Evolutionary conservation across 1,140 invertebrate genomes (phyloP).

Genomic region (Nasonia vitripennis): DNA sequence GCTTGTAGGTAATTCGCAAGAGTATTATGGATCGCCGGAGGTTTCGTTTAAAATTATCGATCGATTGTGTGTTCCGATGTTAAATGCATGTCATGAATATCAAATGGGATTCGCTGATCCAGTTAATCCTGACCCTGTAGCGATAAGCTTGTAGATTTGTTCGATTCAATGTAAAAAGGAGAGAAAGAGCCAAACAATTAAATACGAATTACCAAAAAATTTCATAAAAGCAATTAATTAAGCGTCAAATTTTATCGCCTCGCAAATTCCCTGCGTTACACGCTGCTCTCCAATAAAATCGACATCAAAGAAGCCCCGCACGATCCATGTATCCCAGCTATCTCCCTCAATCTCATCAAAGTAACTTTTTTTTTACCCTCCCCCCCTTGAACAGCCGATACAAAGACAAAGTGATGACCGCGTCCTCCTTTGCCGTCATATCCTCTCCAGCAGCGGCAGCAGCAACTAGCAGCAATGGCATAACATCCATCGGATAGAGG

Average conservation of each 20-base stretch:
- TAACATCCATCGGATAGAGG: neutral
- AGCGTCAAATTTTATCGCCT: too few species aligned
- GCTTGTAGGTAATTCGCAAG: neutral
- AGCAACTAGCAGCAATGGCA: neutral
- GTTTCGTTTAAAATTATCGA: neutral
- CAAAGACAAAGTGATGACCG: neutral
- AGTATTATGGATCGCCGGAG: neutral
- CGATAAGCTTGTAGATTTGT: too few species aligned
- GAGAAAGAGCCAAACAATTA: too few species aligned
- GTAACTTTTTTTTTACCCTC: neutral
- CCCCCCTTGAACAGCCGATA: neutral
- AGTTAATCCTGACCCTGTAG: too few species aligned
- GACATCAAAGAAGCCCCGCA: neutral
- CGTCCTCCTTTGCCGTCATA: neutral
- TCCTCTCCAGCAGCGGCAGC: neutral
- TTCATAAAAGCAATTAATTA: too few species aligned
- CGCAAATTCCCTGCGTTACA: too few species aligned
- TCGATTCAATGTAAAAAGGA: too few species aligned
- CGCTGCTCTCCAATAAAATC: neutral
- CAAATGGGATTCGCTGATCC: too few species aligned
- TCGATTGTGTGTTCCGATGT: neutral
- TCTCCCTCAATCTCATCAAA: neutral
- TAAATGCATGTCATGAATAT: too few species aligned
- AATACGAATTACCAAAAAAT: too few species aligned
- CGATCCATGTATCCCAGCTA: too few species aligned